Evolutionary conservation across 64 coral and sea anemone genomes (phyloP), one percentile per base, ranked within the genome.

Genomic region (Astreopora myriophthalma): DNA sequence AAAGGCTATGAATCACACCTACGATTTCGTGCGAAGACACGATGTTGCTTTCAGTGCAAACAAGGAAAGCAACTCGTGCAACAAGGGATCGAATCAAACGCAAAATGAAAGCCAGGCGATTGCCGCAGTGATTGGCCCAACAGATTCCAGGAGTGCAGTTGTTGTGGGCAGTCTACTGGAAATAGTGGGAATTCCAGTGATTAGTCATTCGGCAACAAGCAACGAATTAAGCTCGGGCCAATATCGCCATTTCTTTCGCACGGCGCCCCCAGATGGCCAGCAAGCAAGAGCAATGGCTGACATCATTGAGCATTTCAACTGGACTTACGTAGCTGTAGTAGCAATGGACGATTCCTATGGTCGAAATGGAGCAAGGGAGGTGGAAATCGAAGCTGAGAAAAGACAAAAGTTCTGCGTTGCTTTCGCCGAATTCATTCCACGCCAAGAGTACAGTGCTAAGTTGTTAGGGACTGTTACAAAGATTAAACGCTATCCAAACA

Each of bases 271-370:
- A 22, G 89, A 91, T 35, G 32, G 35, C 42, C 76, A 84, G 33
- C 89, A 91, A 32, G 75, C 89, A 20, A 82, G 67, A 24, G 89
- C 89, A 28, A 84, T 91, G 89, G 89, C 78, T 24, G 89, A 91
- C 44, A 35, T 91, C 61, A 91, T 91, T 72, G 13, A 91, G 22
- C 67, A 84, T 60, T 91, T 91, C 23, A 68, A 80, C 76, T 91
- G 89, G 89, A 81, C 25, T 28, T 91, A 84, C 27, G 65, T 91
- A 5, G 89, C 89, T 32, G 78, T 66, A 19, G 89, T 91, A 9
- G 89, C 89, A 31, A 71, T 80, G 57, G 89, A 91, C 23, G 77
- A 84, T 74, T 85, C 89, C 3, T 91, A 91, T 64, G 89, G 89
- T 34, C 76, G 79, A 31, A 52, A 85, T 40, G 89, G 89, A 32